These are phyloP conservation scores for Rhingia campestris DNA, from an alignment of 2,888 invertebrate genomes.

Conservation along the genomic window DNA sequence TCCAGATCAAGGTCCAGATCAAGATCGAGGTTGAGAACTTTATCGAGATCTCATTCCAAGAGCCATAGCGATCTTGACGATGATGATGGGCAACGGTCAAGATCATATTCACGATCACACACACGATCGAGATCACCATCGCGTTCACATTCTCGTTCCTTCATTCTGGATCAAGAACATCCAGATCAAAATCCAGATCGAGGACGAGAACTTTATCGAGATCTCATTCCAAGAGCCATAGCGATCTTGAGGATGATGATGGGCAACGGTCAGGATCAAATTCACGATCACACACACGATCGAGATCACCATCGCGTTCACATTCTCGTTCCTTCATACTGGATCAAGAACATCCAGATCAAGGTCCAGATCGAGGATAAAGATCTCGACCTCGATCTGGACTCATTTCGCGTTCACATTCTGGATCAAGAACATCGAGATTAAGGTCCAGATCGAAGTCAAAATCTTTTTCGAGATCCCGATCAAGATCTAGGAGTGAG, in stretches of 20 bases:
- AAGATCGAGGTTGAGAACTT: slow-evolving; percentile 71
- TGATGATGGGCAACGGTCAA: slow-evolving; percentile 67
- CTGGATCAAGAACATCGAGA: slow-evolving; percentile 71
- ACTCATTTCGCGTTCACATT: too few species aligned
- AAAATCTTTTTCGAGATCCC: slow-evolving; percentile 75
- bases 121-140: slow-evolving; percentile 75
- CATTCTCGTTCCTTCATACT: slow-evolving; percentile 72
- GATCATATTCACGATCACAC: slow-evolving; percentile 75
- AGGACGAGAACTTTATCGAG: slow-evolving; percentile 75
- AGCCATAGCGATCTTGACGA: slow-evolving; percentile 69
- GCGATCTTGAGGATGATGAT: slow-evolving; percentile 70
- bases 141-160: slow-evolving; percentile 70
- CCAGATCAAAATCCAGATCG: slow-evolving; percentile 75
- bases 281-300: slow-evolving; percentile 74
- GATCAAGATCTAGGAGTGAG: slow-evolving; percentile 79
- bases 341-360: slow-evolving; percentile 72
- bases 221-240: slow-evolving; percentile 62
- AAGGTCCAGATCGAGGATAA: slow-evolving; percentile 74
- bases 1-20: slow-evolving; percentile 75
- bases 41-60: slow-evolving; percentile 76
- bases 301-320: slow-evolving; percentile 73
- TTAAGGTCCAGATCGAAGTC: slow-evolving; percentile 75
- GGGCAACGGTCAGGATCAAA: slow-evolving; percentile 73
- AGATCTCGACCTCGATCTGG: too few species aligned
- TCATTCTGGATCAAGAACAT: slow-evolving; percentile 67